These are phyloP conservation scores for Rhinichthys klamathensis DNA, from an alignment of 2,113 vertebrate species.

Conservation along the genomic window DNA sequence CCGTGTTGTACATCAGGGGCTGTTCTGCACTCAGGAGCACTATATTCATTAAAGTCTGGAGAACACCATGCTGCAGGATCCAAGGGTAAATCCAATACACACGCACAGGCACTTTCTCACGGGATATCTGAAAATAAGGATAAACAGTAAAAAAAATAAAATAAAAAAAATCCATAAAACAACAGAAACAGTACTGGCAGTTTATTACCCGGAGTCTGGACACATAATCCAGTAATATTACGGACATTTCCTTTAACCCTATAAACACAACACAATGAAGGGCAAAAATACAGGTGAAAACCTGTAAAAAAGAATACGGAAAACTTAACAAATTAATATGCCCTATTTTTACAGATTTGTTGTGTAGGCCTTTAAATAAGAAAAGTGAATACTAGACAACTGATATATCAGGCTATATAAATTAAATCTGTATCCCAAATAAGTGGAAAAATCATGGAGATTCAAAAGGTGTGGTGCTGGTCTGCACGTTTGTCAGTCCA, in stretches of 20 bases:
- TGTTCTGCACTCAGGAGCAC: conserved; percentile 67
- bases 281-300: too few relatives aligned
- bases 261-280: too few relatives aligned
- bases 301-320: too few relatives aligned
- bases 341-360: too few relatives aligned
- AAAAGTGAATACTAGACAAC: neutral
- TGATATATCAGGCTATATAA: neutral
- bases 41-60: conserved; percentile 70
- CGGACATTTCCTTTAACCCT: too few relatives aligned
- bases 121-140: neutral
- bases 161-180: too few relatives aligned
- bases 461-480: neutral
- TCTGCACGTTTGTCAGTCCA: neutral
- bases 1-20: conserved; percentile 74
- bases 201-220: too few relatives aligned
- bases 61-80: conserved; percentile 53
- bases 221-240: too few relatives aligned
- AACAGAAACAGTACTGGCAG: too few relatives aligned
- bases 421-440: neutral
- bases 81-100: conserved; percentile 43
- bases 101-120: neutral
- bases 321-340: too few relatives aligned
- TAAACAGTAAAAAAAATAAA: too few relatives aligned
- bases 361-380: too few relatives aligned
- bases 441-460: neutral